Conservation (phyloP, 2,113 vertebrate genomes). For the Raja brachyura region DNA sequence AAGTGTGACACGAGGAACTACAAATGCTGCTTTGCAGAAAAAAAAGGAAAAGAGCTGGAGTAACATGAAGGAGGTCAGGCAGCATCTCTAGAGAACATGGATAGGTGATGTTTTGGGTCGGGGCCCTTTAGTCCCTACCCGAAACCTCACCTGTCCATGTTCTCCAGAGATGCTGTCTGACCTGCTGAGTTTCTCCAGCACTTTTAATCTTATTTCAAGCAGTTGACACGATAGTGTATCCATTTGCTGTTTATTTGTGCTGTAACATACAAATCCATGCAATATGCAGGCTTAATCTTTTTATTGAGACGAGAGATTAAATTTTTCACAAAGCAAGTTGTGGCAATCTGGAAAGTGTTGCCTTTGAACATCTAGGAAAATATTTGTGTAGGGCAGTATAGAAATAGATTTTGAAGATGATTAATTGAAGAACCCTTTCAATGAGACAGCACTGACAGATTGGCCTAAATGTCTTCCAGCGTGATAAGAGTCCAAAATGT, state of each 20-base stretch:
- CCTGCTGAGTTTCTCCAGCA: too few species aligned
- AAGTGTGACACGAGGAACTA: background rate
- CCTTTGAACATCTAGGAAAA: background rate
- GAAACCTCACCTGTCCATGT: too few species aligned
- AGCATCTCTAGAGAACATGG: too few species aligned
- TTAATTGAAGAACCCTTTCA: background rate
- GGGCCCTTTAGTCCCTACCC: too few species aligned
- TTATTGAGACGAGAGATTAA: background rate
- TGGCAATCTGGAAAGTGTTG: background rate
- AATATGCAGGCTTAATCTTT: background rate
- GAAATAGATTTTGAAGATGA: background rate
- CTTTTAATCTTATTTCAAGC: background rate
- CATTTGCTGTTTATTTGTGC: background rate
- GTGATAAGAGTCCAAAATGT: background rate
- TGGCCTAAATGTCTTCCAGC: background rate
- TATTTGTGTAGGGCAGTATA: background rate
- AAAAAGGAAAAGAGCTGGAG: too few species aligned
- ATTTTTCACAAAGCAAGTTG: background rate
- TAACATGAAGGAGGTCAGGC: too few species aligned
- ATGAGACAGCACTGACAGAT: background rate
- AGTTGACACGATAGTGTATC: background rate
- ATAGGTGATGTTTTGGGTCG: too few species aligned
- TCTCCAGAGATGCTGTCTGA: too few species aligned
- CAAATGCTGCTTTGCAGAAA: too few species aligned
- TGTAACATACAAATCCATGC: background rate